phyloP scores from a whole-genome alignment of 2,113 vertebrate genomes.

The Sebastes schlegelii region DNA sequence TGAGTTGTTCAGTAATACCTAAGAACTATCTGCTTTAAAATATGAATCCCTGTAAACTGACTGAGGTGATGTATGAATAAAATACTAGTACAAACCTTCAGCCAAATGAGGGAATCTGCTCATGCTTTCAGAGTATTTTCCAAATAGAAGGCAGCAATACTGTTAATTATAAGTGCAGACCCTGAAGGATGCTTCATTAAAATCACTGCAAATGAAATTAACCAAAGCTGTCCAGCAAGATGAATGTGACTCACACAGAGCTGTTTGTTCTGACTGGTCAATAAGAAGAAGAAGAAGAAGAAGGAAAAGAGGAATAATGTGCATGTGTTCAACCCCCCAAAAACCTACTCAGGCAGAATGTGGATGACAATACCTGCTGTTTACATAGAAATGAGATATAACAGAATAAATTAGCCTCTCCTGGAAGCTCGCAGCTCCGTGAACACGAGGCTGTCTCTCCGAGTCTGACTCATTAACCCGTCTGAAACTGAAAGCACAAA shows the following conservation, averaged over 20 bases:
- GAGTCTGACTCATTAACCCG: slow-evolving; percentile 73
- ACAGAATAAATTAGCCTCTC: slow-evolving; percentile 53
- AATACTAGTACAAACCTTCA: too few species aligned
- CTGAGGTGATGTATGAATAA: too few species aligned
- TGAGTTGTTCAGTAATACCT: background rate
- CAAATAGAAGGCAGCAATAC: too few species aligned
- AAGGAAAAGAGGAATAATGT: background rate
- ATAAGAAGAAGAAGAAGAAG: background rate
- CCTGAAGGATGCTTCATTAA: slow-evolving; percentile 45
- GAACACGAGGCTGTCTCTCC: slow-evolving; percentile 25
- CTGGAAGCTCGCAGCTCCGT: slow-evolving; percentile 8
- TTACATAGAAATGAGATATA: slow-evolving; percentile 52
- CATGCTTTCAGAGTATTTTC: too few species aligned
- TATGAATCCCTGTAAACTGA: too few species aligned
- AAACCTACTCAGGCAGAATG: background rate
- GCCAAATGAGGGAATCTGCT: too few species aligned
- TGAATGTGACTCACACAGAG: background rate
- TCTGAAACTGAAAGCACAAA: slow-evolving; percentile 38
- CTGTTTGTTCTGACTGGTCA: background rate
- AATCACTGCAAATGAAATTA: slow-evolving; percentile 20
- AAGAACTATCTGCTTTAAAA: too few species aligned
- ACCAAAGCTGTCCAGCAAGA: background rate
- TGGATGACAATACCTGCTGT: slow-evolving; percentile 38
- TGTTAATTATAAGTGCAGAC: slow-evolving; percentile 37
- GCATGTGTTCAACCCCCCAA: background rate